A percentile compares a stretch with the other conserved stretches of the same genome.
Evolutionary conservation across 2,113 vertebrate genomes (phyloP).

Genomic region (Stigmatopora nigra): DNA sequence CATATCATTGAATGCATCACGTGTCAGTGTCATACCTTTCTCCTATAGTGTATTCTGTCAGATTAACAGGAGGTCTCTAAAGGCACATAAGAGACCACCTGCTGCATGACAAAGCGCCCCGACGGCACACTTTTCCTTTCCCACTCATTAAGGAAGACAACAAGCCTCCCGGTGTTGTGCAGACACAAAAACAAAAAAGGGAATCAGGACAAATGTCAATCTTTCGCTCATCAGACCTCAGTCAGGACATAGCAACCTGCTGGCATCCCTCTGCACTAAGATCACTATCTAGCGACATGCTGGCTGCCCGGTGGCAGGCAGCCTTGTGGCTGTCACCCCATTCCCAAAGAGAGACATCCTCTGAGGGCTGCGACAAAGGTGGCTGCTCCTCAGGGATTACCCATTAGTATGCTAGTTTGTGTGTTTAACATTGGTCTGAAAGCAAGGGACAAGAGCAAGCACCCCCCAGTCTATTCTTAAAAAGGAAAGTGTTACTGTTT

Average conservation of each 20-base stretch:
- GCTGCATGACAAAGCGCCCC: constrained; percentile 48
- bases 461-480: constrained; percentile 53
- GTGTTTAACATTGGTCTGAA: constrained; percentile 70
- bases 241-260: constrained; percentile 54
- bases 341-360: constrained; percentile 66
- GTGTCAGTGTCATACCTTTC: constrained; percentile 22
- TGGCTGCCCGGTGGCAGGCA: constrained; percentile 52
- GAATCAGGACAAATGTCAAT: constrained; percentile 49
- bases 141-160: constrained; percentile 27
- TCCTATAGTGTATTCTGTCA: constrained; percentile 43
- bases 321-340: constrained; percentile 66
- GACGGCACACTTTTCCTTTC: constrained; percentile 46
- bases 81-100: constrained; percentile 51
- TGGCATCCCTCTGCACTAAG: constrained; percentile 49
- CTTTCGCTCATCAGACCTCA: constrained; percentile 46
- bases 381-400: constrained; percentile 67
- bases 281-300: constrained; percentile 58
- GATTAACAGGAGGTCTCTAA: constrained; percentile 46
- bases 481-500: constrained; percentile 68
- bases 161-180: constrained; percentile 37
- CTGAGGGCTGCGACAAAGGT: constrained; percentile 63
- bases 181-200: constrained; percentile 27
- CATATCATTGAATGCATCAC: constrained; percentile 15
- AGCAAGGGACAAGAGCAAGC: constrained; percentile 63
- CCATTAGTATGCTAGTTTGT: constrained; percentile 70